A percentile compares a stretch with the other conserved stretches of the same genome.
phyloP scores from a whole-genome alignment of 2,113 vertebrate species.

The Tamias sibiricus region DNA sequence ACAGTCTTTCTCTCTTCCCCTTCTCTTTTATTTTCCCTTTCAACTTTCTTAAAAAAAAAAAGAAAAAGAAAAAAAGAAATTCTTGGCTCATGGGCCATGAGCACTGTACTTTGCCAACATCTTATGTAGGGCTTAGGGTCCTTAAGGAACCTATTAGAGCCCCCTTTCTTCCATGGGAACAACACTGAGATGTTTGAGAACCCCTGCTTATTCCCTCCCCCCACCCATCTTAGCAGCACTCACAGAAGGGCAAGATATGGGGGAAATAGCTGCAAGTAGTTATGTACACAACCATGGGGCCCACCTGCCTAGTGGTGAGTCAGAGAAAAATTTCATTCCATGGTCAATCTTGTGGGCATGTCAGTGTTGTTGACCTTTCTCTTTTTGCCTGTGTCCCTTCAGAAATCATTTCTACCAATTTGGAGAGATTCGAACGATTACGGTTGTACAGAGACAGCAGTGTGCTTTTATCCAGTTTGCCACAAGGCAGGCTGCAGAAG shows the following conservation, averaged over 20 bases:
- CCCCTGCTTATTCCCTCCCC: background rate
- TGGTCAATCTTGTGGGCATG: background rate
- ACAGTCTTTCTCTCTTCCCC: background rate
- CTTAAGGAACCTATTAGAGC: background rate
- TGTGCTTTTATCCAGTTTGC: constrained; percentile 99
- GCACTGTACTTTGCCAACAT: background rate
- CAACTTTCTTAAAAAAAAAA: background rate
- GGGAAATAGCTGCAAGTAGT: background rate
- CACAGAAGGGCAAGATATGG: background rate
- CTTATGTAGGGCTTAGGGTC: background rate
- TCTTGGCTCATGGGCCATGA: background rate
- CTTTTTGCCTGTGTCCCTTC: background rate
- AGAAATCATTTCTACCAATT: constrained; percentile 99
- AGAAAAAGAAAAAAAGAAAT: background rate
- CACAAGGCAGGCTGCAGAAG: constrained; percentile 94
- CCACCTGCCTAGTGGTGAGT: background rate
- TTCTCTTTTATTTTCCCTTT: constrained; percentile 9
- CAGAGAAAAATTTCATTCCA: background rate
- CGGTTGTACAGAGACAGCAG: constrained; percentile 97
- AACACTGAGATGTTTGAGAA: background rate
- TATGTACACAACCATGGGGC: background rate
- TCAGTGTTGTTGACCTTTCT: background rate
- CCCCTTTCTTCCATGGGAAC: background rate
- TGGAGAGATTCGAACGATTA: constrained; percentile 97
- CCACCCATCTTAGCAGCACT: background rate